Evolutionary conservation across 2,797 vertebrate genomes (phyloP).

Genomic region (Cryptoprocta ferox): DNA sequence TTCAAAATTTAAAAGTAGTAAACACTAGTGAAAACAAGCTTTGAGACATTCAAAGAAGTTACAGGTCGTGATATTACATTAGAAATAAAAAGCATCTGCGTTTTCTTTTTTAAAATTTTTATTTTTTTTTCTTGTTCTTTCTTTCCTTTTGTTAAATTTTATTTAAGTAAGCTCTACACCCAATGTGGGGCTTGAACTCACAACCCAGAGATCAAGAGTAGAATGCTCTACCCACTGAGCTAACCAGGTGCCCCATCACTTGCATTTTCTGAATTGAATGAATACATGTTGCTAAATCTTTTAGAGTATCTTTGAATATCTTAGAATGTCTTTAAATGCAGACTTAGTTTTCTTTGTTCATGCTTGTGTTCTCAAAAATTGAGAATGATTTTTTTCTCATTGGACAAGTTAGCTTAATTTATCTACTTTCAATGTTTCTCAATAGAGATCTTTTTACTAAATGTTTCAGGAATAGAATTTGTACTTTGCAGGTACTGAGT

Average conservation of each 20-base stretch:
- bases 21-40: conserved; percentile 31
- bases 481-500: not conserved
- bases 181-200: not conserved
- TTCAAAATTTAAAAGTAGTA: conserved; percentile 37
- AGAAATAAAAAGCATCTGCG: not conserved
- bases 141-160: not conserved
- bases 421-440: not conserved
- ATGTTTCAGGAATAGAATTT: not conserved
- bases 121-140: not conserved
- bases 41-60: not conserved
- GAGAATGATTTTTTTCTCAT: conserved; percentile 1
- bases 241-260: not conserved
- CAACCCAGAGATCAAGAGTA: not conserved
- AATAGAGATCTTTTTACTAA: not conserved
- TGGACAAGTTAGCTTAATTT: not conserved
- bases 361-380: not conserved
- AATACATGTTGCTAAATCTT: not conserved
- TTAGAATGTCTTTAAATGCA: not conserved
- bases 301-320: not conserved
- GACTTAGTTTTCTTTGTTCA: not conserved
- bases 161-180: not conserved
- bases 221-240: not conserved
- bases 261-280: not conserved
- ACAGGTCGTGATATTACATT: not conserved
- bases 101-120: not conserved